Percentiles rank a stretch among this genome's conserved stretches.
Conservation (phyloP, 2,797 vertebrate species). For the Distichodus sexfasciatus region DNA sequence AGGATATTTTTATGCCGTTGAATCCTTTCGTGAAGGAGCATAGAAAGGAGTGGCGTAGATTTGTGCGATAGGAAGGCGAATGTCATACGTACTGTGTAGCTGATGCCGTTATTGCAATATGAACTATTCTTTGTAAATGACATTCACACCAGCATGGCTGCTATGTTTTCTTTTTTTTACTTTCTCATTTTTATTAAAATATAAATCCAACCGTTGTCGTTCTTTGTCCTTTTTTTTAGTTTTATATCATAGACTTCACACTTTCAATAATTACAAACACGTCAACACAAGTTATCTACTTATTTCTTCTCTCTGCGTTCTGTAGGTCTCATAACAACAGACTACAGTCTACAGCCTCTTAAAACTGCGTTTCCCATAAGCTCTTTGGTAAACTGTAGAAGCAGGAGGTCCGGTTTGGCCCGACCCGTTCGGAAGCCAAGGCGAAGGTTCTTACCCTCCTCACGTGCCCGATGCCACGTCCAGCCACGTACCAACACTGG, state of each 20-base stretch:
- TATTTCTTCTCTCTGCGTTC: slow-evolving; percentile 75
- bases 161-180: slow-evolving; percentile 60
- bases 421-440: slow-evolving; percentile 3
- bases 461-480: not conserved
- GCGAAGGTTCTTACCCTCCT: no score
- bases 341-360: slow-evolving; percentile 94
- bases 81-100: slow-evolving; percentile 46
- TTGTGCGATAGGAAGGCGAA: slow-evolving; percentile 40
- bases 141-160: slow-evolving; percentile 75
- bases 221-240: slow-evolving; percentile 63
- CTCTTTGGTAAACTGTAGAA: slow-evolving; percentile 36
- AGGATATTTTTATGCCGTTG: slow-evolving; percentile 64
- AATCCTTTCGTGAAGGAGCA: slow-evolving; percentile 72
- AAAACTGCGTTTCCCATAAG: slow-evolving; percentile 72
- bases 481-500: no score
- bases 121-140: slow-evolving; percentile 52
- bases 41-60: slow-evolving; percentile 61
- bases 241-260: slow-evolving; percentile 76
- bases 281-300: slow-evolving; percentile 82
- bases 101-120: slow-evolving; percentile 43
- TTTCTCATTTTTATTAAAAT: slow-evolving; percentile 29
- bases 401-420: slow-evolving; percentile 14
- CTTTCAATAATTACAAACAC: slow-evolving; percentile 69
- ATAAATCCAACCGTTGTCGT: slow-evolving; percentile 56
- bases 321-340: slow-evolving; percentile 99